Evolutionary conservation across 2,797 vertebrate genomes (phyloP).

Genomic region (Catostomus latipinnis): DNA sequence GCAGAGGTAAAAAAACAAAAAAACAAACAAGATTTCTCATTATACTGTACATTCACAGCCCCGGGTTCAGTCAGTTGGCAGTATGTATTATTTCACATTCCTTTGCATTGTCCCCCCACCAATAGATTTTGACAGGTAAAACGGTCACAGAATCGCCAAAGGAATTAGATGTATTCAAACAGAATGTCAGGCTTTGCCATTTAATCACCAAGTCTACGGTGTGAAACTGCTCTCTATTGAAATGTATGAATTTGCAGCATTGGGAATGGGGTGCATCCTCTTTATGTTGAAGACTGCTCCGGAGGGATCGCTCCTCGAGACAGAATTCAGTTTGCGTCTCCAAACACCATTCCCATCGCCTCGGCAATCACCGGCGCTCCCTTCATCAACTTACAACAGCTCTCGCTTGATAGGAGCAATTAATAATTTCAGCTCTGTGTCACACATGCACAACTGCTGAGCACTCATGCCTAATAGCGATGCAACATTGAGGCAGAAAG

Average conservation of each 20-base stretch:
- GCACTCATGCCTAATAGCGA: conserved; percentile 68
- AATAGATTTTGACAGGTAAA: conserved; percentile 57
- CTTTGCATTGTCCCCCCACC: conserved; percentile 36
- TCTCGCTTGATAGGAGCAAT: conserved; percentile 73
- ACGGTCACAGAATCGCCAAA: conserved; percentile 30
- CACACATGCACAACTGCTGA: conserved; percentile 53
- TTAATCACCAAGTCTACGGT: conserved; percentile 52
- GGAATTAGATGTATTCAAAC: conserved; percentile 52
- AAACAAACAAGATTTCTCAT: neutral
- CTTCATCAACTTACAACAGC: conserved; percentile 68
- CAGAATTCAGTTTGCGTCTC: conserved; percentile 76
- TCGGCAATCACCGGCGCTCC: conserved; percentile 72
- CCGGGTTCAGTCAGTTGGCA: conserved; percentile 20
- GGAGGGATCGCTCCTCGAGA: conserved; percentile 76
- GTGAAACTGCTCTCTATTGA: conserved; percentile 56
- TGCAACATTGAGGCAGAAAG: conserved; percentile 70
- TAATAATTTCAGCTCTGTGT: conserved; percentile 77
- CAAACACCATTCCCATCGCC: conserved; percentile 72
- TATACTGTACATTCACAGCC: conserved; percentile 32
- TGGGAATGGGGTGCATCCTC: conserved; percentile 48
- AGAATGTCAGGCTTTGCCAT: conserved; percentile 52
- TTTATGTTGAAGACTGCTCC: conserved; percentile 69
- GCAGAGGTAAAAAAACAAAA: neutral
- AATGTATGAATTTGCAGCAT: conserved; percentile 47
- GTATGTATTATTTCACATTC: conserved; percentile 45